Evolutionary conservation across 30 jellyfish, hydroid and myxozoan genomes (phyloP).

Genomic region (Hydra vulgaris): DNA sequence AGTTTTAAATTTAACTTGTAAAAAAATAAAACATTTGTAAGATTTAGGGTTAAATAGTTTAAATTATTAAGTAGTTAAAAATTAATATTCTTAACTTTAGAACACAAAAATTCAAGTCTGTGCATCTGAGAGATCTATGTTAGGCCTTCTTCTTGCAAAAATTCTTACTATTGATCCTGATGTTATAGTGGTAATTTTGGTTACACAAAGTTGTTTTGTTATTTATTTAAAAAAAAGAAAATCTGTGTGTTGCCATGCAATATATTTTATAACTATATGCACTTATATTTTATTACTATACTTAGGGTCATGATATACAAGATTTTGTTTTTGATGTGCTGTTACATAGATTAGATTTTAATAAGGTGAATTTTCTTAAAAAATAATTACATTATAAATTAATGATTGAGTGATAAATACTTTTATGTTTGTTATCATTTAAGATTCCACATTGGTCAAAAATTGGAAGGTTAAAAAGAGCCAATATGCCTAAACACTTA

Average conservation of each 20-base stretch:
- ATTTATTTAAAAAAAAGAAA: too few species aligned
- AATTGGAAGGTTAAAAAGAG: constrained; percentile 81
- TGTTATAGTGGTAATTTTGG: constrained; percentile 78
- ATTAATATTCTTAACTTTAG: too few species aligned
- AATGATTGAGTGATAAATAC: not conserved
- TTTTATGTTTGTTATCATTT: too few species aligned
- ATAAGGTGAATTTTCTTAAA: constrained; percentile 38
- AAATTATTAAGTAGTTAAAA: not conserved
- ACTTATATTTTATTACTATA: not conserved
- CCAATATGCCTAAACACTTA: constrained; percentile 48
- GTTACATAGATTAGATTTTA: constrained; percentile 59
- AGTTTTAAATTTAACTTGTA: not conserved
- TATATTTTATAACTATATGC: too few species aligned
- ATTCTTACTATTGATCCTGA: constrained; percentile 88
- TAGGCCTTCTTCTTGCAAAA: constrained; percentile 80
- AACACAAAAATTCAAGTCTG: constrained; percentile 37
- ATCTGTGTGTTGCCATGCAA: too few species aligned
- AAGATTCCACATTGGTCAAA: constrained; percentile 98
- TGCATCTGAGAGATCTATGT: constrained; percentile 88
- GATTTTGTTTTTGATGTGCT: constrained; percentile 87
- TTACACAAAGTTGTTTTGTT: too few species aligned
- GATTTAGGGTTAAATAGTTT: not conserved
- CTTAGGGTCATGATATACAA: constrained; percentile 90
- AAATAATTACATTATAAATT: not conserved
- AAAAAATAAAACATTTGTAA: too few species aligned